These are phyloP conservation scores for Penaeus indicus DNA, from an alignment of 1,140 invertebrate genomes.

Conservation along the genomic window DNA sequence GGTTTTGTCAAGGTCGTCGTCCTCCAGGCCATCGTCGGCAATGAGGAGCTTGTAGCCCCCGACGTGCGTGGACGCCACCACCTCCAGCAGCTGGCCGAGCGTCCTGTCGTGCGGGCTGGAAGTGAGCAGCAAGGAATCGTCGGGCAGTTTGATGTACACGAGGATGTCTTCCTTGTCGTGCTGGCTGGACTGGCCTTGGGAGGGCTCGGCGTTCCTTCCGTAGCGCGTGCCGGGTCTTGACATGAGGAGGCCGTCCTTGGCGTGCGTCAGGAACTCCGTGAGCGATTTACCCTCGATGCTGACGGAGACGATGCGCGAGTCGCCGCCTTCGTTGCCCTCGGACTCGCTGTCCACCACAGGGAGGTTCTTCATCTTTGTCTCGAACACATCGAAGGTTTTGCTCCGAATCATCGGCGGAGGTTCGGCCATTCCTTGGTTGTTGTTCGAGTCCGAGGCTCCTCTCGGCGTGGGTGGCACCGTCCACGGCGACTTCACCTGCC, in stretches of 20 bases:
- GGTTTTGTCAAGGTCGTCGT: slow-evolving; percentile 18
- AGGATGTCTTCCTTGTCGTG: slow-evolving; percentile 34
- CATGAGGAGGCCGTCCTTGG: slow-evolving; percentile 43
- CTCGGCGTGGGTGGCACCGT: not conserved
- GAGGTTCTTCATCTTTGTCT: slow-evolving; percentile 38
- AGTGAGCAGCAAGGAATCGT: slow-evolving; percentile 36
- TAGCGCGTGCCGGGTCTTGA: slow-evolving; percentile 38
- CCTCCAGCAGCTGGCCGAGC: slow-evolving; percentile 28
- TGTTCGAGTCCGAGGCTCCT: not conserved
- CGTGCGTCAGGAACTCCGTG: slow-evolving; percentile 32
- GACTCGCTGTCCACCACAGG: not conserved
- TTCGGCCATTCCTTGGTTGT: not conserved
- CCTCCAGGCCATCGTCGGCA: not conserved
- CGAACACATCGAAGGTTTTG: slow-evolving; percentile 51
- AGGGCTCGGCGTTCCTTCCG: not conserved
- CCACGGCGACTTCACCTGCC: too few relatives aligned
- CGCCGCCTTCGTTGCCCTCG: not conserved
- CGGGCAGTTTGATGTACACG: slow-evolving; percentile 51
- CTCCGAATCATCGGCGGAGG: slow-evolving; percentile 51
- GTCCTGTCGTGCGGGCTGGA: slow-evolving; percentile 21
- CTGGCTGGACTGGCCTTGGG: not conserved
- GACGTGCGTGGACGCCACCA: slow-evolving; percentile 6
- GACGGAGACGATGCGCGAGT: not conserved
- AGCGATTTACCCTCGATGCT: slow-evolving; percentile 49
- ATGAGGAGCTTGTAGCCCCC: slow-evolving; percentile 26